phyloP scores from a whole-genome alignment of 2,888 invertebrate genomes.

The Epirrhoe tristata region DNA sequence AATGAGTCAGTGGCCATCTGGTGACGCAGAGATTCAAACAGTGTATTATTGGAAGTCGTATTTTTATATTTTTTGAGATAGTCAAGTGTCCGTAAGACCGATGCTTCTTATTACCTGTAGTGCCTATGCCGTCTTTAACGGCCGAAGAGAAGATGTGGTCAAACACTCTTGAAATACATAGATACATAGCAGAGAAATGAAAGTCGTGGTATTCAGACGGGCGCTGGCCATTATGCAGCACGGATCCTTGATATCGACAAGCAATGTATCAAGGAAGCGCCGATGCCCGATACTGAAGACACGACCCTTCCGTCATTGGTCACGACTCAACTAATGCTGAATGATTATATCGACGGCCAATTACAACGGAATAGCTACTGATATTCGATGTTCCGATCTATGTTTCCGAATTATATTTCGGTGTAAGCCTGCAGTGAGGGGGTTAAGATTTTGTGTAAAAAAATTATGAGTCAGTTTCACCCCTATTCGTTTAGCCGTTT shows the following conservation, averaged over 20 bases:
- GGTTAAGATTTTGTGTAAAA: no score
- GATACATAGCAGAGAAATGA: slow-evolving; percentile 1
- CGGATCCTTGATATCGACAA: slow-evolving; percentile 51
- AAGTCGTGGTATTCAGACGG: slow-evolving; percentile 21
- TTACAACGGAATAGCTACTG: slow-evolving; percentile 27
- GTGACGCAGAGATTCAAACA: no score
- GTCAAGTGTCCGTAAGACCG: no score
- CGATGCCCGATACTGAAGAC: slow-evolving; percentile 59
- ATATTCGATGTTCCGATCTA: not conserved
- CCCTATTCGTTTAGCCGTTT: no score
- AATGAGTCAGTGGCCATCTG: no score
- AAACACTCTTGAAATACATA: not conserved
- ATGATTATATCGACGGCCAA: slow-evolving; percentile 37
- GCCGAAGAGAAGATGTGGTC: no score
- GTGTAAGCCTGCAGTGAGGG: no score
- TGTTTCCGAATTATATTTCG: no score
- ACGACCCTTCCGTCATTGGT: slow-evolving; percentile 43
- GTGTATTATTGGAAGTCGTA: no score
- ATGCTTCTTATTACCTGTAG: not conserved
- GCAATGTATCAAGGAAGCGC: slow-evolving; percentile 55
- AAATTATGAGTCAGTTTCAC: no score
- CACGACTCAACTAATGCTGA: slow-evolving; percentile 34
- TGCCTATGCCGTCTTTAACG: not conserved
- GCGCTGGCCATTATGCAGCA: slow-evolving; percentile 21
- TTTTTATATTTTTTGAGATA: no score